Conservation (phyloP, 2,113 vertebrate species). For the Alaudala cheleensis region DNA sequence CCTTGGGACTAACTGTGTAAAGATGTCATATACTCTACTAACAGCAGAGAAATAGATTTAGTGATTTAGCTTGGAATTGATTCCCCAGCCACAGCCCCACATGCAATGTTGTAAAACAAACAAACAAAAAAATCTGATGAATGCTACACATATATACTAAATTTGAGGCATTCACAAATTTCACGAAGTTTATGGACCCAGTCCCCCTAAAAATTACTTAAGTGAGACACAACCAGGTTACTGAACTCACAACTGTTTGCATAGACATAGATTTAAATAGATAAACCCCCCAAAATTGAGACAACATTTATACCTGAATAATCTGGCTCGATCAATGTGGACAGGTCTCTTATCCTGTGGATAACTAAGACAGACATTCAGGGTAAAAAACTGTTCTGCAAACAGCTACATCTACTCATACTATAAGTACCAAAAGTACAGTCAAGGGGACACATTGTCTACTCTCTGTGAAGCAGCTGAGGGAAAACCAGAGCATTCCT, state of each 20-base stretch:
- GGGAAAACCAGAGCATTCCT: not conserved
- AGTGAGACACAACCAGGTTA: not conserved
- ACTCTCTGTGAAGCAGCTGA: not conserved
- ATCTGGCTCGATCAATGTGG: constrained; percentile 86
- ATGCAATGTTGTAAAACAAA: not conserved
- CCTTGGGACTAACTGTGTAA: not conserved
- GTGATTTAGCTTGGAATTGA: not conserved
- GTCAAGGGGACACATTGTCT: not conserved
- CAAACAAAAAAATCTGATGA: not conserved
- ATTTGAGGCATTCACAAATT: not conserved
- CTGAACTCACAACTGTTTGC: not conserved
- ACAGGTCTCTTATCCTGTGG: constrained; percentile 92
- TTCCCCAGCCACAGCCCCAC: not conserved
- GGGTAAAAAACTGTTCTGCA: not conserved
- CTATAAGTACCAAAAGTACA: not conserved
- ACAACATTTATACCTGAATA: constrained; percentile 82
- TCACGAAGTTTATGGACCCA: not conserved
- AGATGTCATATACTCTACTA: not conserved
- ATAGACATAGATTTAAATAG: not conserved
- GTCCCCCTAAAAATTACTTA: not conserved
- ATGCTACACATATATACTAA: not conserved
- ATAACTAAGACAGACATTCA: constrained; percentile 80
- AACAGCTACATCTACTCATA: not conserved
- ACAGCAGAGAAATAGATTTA: not conserved
- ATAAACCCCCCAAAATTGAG: not conserved